Base-by-base conservation (phyloP, 2,113 vertebrate genomes). In the Nematolebias whitei region DNA sequence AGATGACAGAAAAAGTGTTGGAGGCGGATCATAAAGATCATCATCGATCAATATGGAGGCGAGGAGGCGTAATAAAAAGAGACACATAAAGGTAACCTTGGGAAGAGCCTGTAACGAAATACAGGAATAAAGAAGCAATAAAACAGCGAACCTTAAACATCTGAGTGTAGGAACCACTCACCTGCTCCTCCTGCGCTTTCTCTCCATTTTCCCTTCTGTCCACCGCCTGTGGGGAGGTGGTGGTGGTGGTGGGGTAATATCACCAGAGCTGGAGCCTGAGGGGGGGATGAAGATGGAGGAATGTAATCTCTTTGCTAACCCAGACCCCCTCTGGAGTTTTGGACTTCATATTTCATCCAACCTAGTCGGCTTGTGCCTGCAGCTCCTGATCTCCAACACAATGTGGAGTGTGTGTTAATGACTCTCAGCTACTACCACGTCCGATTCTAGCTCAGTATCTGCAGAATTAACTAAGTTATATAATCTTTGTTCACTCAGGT, bases 281-380 rank as follows among this genome's bases (percentile, higher is more conserved):
- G 56, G 22, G 32, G 26, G 29, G 44, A n/a, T 4, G 5, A 69
- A 82, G 74, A 84, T 78, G 71, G 87, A 83, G 79, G 84, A 80
- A 82, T 80, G 78, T 70, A 87, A 85, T 87, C 80, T 86, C 60
- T 52, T 63, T 1, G 11, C 81, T 66, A 55, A 80, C 81, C 52
- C 14, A 44, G 13, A 80, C 60, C 73, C 77, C 88, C 77, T 85
- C 67, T 12, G 66, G 85, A 67, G 78, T 47, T 53, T 45, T 50
- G 66, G 70, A 84, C 74, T 61, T 68, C 44, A 69, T 76, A 64
- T 71, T 84, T 82, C 63, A 83, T 79, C n/a, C n/a, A n/a, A n/a
- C n/a, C n/a, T n/a, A n/a, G n/a, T n/a, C n/a, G n/a, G n/a, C 69
- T 13, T 3, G 14, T 0, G 59, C 84, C 80, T 49, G 63, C 61